A percentile compares a stretch with the other conserved stretches of the same genome.
Evolutionary conservation across 53 echinoderm and acorn worm species (phyloP).

Genomic region (Temnopleurus reevesii): DNA sequence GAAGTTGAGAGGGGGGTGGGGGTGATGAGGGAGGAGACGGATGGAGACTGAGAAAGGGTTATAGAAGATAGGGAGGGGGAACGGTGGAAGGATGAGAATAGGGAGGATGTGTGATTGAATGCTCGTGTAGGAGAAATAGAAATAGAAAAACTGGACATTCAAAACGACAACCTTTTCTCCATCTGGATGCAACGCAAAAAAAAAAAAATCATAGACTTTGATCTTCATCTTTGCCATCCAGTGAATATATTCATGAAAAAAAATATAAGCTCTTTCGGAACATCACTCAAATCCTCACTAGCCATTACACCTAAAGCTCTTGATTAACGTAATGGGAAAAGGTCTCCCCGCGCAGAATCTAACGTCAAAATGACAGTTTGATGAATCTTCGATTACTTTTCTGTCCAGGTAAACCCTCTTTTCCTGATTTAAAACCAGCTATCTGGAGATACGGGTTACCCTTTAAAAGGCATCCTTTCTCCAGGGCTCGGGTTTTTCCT

Average conservation of each 20-base stretch:
- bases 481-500: background rate
- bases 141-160: background rate
- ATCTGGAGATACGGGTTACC: background rate
- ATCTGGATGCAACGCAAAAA: background rate
- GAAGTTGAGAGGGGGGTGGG: background rate
- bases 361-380: background rate
- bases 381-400: background rate
- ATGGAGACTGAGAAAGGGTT: no score
- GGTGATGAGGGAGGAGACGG: no score
- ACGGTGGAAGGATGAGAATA: no score
- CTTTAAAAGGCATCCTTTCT: background rate
- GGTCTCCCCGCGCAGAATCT: background rate
- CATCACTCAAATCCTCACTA: background rate
- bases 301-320: constrained; percentile 14
- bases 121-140: no score
- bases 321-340: constrained; percentile 15
- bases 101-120: no score
- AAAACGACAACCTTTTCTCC: background rate
- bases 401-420: constrained; percentile 19
- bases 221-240: background rate
- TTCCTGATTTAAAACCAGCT: background rate
- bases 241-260: constrained; percentile 16
- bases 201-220: background rate
- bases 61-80: no score
- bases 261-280: background rate